Evolutionary conservation across 2,113 vertebrate genomes (phyloP).

Genomic region (Podocnemis expansa): DNA sequence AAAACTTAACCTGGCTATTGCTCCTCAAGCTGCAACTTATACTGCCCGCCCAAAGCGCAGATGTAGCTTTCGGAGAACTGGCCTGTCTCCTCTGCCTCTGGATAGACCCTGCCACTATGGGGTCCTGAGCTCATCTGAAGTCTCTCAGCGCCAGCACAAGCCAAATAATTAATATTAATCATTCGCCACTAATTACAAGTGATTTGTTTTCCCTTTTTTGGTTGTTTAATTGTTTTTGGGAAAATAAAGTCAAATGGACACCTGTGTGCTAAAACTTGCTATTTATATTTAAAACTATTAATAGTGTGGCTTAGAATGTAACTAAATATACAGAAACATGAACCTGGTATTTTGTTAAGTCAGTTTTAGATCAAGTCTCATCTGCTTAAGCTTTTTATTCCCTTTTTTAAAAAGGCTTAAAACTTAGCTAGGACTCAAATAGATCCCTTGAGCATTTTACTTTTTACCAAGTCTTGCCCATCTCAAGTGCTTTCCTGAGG

Average conservation of each 20-base stretch:
- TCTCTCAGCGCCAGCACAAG: neutral
- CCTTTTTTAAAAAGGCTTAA: constrained; percentile 21
- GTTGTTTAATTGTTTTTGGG: neutral
- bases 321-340: neutral
- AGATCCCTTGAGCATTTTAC: constrained; percentile 63
- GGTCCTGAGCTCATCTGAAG: neutral
- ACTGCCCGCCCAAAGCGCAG: neutral
- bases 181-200: neutral
- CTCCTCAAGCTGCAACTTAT: neutral
- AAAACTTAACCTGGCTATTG: neutral
- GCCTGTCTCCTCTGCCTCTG: fast-evolving
- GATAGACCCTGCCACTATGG: neutral
- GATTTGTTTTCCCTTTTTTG: neutral
- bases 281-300: constrained; percentile 8
- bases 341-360: constrained; percentile 18
- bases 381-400: neutral
- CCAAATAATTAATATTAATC: neutral
- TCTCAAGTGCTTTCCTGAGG: constrained; percentile 64
- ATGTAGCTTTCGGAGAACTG: neutral
- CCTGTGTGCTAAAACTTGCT: neutral
- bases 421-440: constrained; percentile 65
- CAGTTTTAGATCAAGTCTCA: neutral
- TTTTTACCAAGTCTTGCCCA: constrained; percentile 72
- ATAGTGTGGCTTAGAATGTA: neutral
- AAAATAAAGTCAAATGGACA: neutral